phyloP scores from a whole-genome alignment of 2,888 invertebrate species.

The Cosmopolites sordidus region DNA sequence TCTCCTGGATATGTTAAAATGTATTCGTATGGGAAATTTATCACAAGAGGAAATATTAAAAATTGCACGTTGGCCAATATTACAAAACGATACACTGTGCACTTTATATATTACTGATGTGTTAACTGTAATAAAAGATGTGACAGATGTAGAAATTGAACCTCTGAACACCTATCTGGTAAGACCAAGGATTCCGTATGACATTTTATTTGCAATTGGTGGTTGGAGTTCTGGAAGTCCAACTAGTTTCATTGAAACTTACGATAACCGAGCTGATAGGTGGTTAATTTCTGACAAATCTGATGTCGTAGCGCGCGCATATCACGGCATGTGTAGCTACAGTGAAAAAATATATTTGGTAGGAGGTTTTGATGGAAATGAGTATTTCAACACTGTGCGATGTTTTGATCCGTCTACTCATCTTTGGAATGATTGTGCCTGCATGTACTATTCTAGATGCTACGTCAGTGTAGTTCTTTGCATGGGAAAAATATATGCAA shows the following conservation, averaged over 20 bases:
- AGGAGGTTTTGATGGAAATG: constrained; percentile 74
- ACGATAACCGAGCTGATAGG: constrained; percentile 71
- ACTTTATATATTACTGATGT: constrained; percentile 37
- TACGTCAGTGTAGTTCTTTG: constrained; percentile 72
- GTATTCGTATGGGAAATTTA: constrained; percentile 64
- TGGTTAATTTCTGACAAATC: constrained; percentile 71
- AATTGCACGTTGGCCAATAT: constrained; percentile 33
- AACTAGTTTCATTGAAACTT: constrained; percentile 74
- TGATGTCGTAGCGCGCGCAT: constrained; percentile 67
- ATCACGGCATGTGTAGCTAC: constrained; percentile 51
- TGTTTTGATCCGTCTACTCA: constrained; percentile 75
- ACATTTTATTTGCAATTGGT: constrained; percentile 76
- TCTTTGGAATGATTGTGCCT: constrained; percentile 70
- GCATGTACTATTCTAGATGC: constrained; percentile 69
- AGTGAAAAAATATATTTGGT: constrained; percentile 23
- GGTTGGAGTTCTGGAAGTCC: constrained; percentile 85
- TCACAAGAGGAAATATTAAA: constrained; percentile 34
- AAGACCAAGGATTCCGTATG: constrained; percentile 68
- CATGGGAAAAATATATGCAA: constrained; percentile 70
- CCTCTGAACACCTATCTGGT: constrained; percentile 32
- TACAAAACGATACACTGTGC: constrained; percentile 36
- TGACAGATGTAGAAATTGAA: constrained; percentile 28
- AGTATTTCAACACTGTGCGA: constrained; percentile 73
- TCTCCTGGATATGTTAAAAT: constrained; percentile 48
- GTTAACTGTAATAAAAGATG: constrained; percentile 29